Percentiles rank a stretch among this genome's conserved stretches.
These are phyloP conservation scores for Aricia artaxerxes DNA, from an alignment of 2,888 invertebrate genomes.

Conservation along the genomic window DNA sequence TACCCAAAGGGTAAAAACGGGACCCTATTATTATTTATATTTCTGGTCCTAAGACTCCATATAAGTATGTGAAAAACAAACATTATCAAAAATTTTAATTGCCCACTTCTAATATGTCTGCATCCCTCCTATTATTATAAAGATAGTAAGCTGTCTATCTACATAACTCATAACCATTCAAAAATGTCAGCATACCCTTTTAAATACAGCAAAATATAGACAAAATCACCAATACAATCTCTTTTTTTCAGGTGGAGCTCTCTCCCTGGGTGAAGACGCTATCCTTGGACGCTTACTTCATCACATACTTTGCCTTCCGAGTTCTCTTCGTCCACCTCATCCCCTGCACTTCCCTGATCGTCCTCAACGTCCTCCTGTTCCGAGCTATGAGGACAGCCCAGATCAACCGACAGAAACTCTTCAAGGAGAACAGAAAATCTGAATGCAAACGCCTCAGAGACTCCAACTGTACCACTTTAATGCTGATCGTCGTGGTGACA, in stretches of 20 bases:
- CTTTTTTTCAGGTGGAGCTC: constrained; percentile 65
- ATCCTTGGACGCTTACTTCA: constrained; percentile 88
- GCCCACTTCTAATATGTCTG: too few relatives aligned
- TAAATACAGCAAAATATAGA: neutral
- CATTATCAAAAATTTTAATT: too few relatives aligned
- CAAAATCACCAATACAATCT: neutral
- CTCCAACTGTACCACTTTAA: constrained; percentile 91
- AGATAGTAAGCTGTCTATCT: too few relatives aligned
- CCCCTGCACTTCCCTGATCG: constrained; percentile 93
- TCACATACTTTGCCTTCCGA: constrained; percentile 90
- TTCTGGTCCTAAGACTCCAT: too few relatives aligned
- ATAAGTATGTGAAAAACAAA: too few relatives aligned
- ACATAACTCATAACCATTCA: too few relatives aligned
- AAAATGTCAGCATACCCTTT: too few relatives aligned
- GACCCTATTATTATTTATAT: too few relatives aligned
- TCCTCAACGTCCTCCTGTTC: constrained; percentile 93
- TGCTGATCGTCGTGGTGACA: constrained; percentile 92
- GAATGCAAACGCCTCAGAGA: constrained; percentile 89
- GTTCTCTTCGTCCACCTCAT: constrained; percentile 95
- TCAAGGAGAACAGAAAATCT: constrained; percentile 87
- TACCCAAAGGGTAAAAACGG: too few relatives aligned
- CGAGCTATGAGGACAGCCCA: constrained; percentile 92
- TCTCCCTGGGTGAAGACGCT: constrained; percentile 87
- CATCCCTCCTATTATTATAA: too few relatives aligned
- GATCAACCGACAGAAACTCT: constrained; percentile 86